phyloP scores from a whole-genome alignment of 2,888 invertebrate genomes.

The Penaeus monodon region DNA sequence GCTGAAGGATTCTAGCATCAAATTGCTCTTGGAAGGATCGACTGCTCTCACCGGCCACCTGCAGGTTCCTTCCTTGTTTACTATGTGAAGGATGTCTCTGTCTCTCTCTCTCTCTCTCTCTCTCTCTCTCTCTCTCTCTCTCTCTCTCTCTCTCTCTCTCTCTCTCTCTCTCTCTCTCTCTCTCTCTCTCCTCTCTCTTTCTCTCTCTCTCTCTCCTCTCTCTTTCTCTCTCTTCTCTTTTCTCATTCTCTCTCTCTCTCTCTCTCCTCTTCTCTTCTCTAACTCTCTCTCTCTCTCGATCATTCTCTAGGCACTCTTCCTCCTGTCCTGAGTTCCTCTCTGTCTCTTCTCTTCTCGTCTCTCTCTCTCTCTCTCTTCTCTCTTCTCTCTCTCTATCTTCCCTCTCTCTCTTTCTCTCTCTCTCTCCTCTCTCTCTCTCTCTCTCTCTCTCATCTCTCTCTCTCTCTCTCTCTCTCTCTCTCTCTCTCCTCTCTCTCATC shows the following conservation, averaged over 20 bases:
- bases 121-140: neutral
- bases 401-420: no score
- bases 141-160: neutral
- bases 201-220: neutral
- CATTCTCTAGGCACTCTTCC: no score
- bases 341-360: no score
- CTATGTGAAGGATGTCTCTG: neutral
- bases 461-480: neutral
- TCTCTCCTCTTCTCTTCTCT: no score
- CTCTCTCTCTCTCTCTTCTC: no score
- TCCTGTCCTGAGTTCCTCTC: no score
- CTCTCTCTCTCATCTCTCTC: no score
- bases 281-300: no score
- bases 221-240: no score
- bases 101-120: neutral
- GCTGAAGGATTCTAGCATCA: constrained; percentile 29
- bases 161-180: neutral
- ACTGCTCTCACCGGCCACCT: constrained; percentile 46
- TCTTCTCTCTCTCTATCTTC: no score
- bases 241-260: no score
- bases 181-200: neutral
- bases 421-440: no score
- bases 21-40: constrained; percentile 37
- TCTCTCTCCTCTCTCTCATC: neutral
- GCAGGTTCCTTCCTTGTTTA: constrained; percentile 6